phyloP scores from a whole-genome alignment of 2,888 invertebrate genomes.

The Cheilosia pagana region DNA sequence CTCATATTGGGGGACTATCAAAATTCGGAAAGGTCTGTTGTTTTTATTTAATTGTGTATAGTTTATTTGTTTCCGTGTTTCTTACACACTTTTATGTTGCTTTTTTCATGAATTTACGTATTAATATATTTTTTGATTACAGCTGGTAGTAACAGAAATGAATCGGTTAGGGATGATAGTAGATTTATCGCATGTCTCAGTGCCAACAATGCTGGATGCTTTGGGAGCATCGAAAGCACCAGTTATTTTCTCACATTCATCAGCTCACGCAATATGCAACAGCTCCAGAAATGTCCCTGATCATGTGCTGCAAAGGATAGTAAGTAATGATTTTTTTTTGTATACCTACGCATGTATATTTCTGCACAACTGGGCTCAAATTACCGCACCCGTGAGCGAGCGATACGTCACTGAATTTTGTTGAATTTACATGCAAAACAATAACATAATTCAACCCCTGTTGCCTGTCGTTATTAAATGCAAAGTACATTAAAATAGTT shows the following conservation, averaged over 20 bases:
- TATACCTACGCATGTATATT: too few species aligned
- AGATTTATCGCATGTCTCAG: constrained; percentile 92
- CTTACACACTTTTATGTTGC: not conserved
- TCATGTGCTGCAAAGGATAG: constrained; percentile 89
- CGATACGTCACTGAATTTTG: too few species aligned
- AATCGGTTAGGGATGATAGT: constrained; percentile 95
- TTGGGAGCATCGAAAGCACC: constrained; percentile 90
- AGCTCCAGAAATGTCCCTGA: constrained; percentile 93
- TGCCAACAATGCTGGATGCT: constrained; percentile 91
- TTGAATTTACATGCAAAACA: too few species aligned
- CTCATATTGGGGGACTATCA: constrained; percentile 86
- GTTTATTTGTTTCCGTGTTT: not conserved
- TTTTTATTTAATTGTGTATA: not conserved
- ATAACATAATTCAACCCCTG: too few species aligned
- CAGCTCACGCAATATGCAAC: constrained; percentile 91
- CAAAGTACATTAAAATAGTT: too few species aligned
- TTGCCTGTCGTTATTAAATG: too few species aligned
- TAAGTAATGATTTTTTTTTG: constrained; percentile 77
- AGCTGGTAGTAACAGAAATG: constrained; percentile 93
- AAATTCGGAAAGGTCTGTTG: constrained; percentile 86
- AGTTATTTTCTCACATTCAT: constrained; percentile 93
- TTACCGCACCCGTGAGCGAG: too few species aligned
- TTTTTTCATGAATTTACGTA: constrained; percentile 1
- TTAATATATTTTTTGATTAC: constrained; percentile 74
- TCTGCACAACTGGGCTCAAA: too few species aligned